Percentiles rank a stretch among this genome's conserved stretches.
These are phyloP conservation scores for Siderastrea siderea DNA, from an alignment of 92 coral and sea anemone species.

Conservation along the genomic window DNA sequence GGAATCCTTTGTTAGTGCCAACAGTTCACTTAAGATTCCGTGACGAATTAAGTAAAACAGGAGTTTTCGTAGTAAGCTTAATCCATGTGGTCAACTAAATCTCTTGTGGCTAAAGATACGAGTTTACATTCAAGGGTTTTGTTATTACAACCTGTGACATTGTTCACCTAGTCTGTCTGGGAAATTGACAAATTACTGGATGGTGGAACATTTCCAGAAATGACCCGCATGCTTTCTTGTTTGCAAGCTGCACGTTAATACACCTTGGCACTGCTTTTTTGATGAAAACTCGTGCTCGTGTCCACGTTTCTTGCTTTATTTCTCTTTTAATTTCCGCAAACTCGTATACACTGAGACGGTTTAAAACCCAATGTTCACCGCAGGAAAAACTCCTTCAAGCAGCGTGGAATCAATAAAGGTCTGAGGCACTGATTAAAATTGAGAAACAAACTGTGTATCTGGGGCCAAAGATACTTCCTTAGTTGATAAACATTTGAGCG, in stretches of 20 bases:
- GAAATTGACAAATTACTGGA: not conserved
- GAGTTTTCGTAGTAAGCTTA: not conserved
- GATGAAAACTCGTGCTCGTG: not conserved
- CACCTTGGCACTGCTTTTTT: not conserved
- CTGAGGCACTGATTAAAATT: not conserved
- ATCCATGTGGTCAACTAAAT: conserved; percentile 13
- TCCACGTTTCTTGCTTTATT: not conserved
- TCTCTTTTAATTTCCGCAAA: conserved; percentile 8
- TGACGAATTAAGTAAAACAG: not conserved
- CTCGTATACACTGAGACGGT: not conserved
- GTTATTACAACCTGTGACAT: not conserved
- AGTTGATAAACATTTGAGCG: conserved; percentile 16
- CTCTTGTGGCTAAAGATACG: not conserved
- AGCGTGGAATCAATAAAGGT: not conserved
- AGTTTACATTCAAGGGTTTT: not conserved
- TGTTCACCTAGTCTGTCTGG: not conserved
- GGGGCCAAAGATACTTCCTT: not conserved
- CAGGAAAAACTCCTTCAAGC: conserved; percentile 26
- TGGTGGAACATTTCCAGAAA: not conserved
- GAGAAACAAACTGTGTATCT: conserved; percentile 30
- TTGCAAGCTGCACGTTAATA: not conserved
- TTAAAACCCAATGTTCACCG: not conserved
- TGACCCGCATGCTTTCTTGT: not conserved
- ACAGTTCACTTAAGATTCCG: conserved; percentile 1
- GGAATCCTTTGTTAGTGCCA: not conserved